phyloP scores from a whole-genome alignment of 2,113 vertebrate genomes.

The Hystrix brachyura region DNA sequence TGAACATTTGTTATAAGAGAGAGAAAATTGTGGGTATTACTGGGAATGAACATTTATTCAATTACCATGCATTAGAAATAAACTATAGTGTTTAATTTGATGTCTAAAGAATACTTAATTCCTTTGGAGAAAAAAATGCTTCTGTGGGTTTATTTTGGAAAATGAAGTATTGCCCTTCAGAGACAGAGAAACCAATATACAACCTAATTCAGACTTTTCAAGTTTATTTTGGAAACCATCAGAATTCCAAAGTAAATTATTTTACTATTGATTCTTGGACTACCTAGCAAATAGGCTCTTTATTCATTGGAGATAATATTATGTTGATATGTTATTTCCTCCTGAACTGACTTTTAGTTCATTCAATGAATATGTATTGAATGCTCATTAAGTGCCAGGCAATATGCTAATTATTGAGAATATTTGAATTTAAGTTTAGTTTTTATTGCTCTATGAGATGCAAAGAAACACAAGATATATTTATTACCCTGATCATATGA shows the following conservation, averaged over 20 bases:
- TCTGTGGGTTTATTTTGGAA: slow-evolving; percentile 39
- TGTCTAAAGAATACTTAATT: slow-evolving; percentile 47
- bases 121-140: slow-evolving; percentile 21
- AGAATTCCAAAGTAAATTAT: slow-evolving; percentile 61
- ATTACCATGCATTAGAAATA: slow-evolving; percentile 40
- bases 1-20: slow-evolving; percentile 73
- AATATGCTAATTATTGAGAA: not conserved
- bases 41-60: slow-evolving; percentile 51
- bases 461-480: not conserved
- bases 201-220: slow-evolving; percentile 26
- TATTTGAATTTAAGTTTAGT: slow-evolving; percentile 37
- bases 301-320: not conserved
- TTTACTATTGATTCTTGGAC: slow-evolving; percentile 43
- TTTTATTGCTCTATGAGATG: not conserved
- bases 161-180: not conserved
- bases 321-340: slow-evolving; percentile 41
- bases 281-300: not conserved
- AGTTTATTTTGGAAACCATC: slow-evolving; percentile 63
- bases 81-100: slow-evolving; percentile 51
- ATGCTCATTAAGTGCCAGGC: not conserved
- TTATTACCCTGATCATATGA: not conserved
- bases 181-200: not conserved
- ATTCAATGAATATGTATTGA: slow-evolving; percentile 53
- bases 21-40: slow-evolving; percentile 66
- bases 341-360: slow-evolving; percentile 29